Evolutionary conservation across 2,888 invertebrate species (phyloP).

Genomic region (Napeogenes inachia): DNA sequence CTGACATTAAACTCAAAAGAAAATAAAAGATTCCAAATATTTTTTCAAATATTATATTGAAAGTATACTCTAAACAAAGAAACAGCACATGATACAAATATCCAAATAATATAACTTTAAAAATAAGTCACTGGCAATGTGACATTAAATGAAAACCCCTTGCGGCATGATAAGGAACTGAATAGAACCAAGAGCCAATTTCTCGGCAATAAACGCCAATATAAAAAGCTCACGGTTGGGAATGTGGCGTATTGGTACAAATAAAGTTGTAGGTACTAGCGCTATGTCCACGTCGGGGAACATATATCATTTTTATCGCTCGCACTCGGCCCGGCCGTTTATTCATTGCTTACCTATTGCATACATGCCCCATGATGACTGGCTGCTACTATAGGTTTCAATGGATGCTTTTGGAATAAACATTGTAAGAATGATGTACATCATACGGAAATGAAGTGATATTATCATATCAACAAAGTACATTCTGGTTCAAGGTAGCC

Average conservation of each 20-base stretch:
- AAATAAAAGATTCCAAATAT: too few relatives aligned
- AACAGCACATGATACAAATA: conserved; percentile 16
- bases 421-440: conserved; percentile 6
- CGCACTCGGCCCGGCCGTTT: conserved; percentile 66
- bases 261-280: conserved; percentile 57
- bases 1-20: background rate
- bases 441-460: conserved; percentile 10
- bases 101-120: conserved; percentile 24
- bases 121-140: conserved; percentile 28
- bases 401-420: conserved; percentile 17
- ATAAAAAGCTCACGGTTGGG: conserved; percentile 37
- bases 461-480: conserved; percentile 2
- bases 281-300: conserved; percentile 58
- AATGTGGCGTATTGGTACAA: conserved; percentile 56
- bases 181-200: conserved; percentile 35
- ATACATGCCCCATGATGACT: conserved; percentile 59
- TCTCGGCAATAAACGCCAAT: conserved; percentile 36
- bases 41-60: background rate
- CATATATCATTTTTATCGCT: conserved; percentile 78
- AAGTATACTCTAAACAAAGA: background rate
- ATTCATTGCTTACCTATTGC: conserved; percentile 77
- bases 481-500: too few relatives aligned
- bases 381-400: conserved; percentile 30
- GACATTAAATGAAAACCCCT: conserved; percentile 27
- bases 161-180: conserved; percentile 29